Evolutionary conservation across 2,113 vertebrate species (phyloP).

Genomic region (Dipodomys ordii): DNA sequence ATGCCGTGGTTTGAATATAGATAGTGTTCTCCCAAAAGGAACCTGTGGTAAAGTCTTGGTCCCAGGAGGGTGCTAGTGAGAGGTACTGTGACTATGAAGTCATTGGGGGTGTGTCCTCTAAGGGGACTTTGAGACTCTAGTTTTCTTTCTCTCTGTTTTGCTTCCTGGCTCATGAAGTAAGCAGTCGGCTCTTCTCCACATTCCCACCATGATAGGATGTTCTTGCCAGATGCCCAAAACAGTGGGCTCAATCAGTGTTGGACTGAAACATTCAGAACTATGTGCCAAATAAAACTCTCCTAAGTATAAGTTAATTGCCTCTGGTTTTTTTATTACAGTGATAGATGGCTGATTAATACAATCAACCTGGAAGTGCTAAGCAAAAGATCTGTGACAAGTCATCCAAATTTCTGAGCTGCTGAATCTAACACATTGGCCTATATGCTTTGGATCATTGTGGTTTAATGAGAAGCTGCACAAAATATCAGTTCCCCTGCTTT

Average conservation of each 20-base stretch:
- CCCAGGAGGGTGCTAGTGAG: neutral
- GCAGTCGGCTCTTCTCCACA: too few species aligned
- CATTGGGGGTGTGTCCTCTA: too few species aligned
- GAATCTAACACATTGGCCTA: neutral
- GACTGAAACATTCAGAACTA: neutral
- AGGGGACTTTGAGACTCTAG: neutral
- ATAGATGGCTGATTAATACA: neutral
- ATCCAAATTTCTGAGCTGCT: neutral
- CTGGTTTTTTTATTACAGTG: neutral
- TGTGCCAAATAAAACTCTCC: neutral
- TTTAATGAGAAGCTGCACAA: neutral
- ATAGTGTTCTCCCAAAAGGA: too few species aligned
- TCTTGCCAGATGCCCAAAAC: neutral
- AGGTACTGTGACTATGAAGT: neutral
- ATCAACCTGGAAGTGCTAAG: neutral
- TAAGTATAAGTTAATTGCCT: neutral
- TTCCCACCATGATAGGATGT: neutral
- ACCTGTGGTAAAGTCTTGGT: neutral
- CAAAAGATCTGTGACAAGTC: conserved; percentile 5
- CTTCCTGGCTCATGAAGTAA: neutral
- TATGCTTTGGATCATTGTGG: neutral
- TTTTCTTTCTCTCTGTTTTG: neutral
- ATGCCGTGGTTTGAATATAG: too few species aligned
- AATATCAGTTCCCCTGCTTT: neutral
- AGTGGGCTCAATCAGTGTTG: neutral